Base-by-base conservation (phyloP, 2,113 vertebrate species). In the human region DNA sequence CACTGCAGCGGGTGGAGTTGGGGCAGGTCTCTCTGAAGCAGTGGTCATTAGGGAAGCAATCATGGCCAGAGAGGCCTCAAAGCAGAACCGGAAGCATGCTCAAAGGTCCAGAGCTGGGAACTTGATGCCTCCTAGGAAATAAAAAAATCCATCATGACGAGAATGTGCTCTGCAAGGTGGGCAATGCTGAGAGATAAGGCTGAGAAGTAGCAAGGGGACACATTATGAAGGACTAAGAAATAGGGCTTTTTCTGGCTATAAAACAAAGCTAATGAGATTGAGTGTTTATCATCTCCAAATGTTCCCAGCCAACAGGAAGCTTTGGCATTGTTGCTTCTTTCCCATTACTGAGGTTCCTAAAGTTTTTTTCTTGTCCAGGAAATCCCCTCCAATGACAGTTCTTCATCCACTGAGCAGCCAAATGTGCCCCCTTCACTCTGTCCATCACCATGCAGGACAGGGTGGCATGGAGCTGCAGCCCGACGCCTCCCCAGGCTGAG, bases 341-440 rank as follows among this genome's bases (percentile, higher is more conserved):
- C 22, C 50, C 43, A 59, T 27, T 23, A 70, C 50, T 3, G 22
- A 93, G 64, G 35, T 88, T 93, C 64, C 70, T 32, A 12, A 87
- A 3, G 66, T 38, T 30, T 64, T 64, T 82, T 57, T 59, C 40
- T 66, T 76, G 6, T 45, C 84, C 93, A 76, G 52, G 66, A 96
- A 97, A 97, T 94, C 43, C 70, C 79, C 52, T 96, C 57, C 66
- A 84, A 20, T 55, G 50, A 75, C 18, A 94, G 89, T 27, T 81
- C 38, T 86, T 32, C 23, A 57, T 14, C 38, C 35, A 84, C 25
- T 20, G 35, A 52, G 32, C 14, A 72, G 23, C 17, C 25, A 48
- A 32, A 72, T 4, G 35, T n/a, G 64, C 40, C 40, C 76, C 12
- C n/a, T 92, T 27, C 13, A 27, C n/a, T 88, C 79, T 57, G 8